Evolutionary conservation across 1,140 invertebrate species (phyloP), one percentile per base, ranked within the genome.

Genomic region (Pseudoatta argentina): DNA sequence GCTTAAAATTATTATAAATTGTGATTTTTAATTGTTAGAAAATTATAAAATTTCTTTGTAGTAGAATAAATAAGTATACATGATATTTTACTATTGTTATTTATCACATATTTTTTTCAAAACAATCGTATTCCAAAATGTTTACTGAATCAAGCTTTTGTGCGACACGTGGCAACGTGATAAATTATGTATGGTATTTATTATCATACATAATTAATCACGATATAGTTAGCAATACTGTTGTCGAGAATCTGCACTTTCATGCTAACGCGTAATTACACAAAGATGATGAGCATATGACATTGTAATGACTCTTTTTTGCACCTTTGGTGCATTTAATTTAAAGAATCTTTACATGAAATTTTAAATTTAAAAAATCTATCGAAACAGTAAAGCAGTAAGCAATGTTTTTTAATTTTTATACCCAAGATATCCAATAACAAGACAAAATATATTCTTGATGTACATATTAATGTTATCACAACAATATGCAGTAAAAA

Each of bases 201-300:
- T 21, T 71, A 71, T n/a, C 44, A 71, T 71, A 18, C 67, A 71
- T 71, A 71, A 71, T 71, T 71, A 71, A 71, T 71, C 14, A 10
- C 21, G 44, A 71, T 71, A 71, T 21, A 71, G 34, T 71, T 71
- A 51, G 67, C 21, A 71, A 24, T 51, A 24, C 12, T 69, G n/a
- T 51, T 51, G 30, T 44, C 18, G 12, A 21, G 39, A 71, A 71
- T 71, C 39, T 69, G 39, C 34, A 14, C 39, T 69, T 24, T 69
- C 34, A 69, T 69, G 66, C n/a, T n/a, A 67, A 69, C 18, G n/a
- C 66, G 5, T 69, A 69, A 69, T 48, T 48, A 48, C 10, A 44
- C 34, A 44, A 67, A 67, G 64, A 67, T 21, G 34, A 67, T 34
- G 39, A 44, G 39, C 12, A 12, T 69, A 24, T 34, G 39, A 69